phyloP scores from a whole-genome alignment of 2,797 vertebrate genomes.

The Danio jaintianensis region DNA sequence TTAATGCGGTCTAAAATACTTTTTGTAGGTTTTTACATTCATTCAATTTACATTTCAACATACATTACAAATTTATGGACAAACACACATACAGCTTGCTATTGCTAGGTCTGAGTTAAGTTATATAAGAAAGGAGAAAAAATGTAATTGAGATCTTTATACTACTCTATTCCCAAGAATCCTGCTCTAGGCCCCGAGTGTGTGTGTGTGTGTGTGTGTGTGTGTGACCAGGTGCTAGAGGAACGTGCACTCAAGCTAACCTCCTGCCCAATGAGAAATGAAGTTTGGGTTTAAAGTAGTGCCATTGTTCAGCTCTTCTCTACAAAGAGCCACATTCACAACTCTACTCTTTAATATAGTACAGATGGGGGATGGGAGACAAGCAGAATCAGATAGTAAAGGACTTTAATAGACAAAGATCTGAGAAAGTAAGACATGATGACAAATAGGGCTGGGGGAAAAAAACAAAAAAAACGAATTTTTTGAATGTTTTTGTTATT shows the following conservation, averaged over 20 bases:
- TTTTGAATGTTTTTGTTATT: neutral
- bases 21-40: no score
- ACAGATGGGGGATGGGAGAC: slow-evolving; percentile 52
- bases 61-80: no score
- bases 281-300: slow-evolving; percentile 43
- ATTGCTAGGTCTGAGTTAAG: neutral
- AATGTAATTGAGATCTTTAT: neutral
- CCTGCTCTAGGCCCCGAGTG: slow-evolving; percentile 18
- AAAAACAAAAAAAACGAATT: neutral
- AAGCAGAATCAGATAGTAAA: slow-evolving; percentile 6
- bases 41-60: no score
- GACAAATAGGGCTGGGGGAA: neutral
- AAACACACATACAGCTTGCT: neutral
- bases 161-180: slow-evolving; percentile 25
- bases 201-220: slow-evolving; percentile 26
- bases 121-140: no score
- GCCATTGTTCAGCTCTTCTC: slow-evolving; percentile 44
- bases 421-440: neutral
- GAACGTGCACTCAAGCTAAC: slow-evolving; percentile 74
- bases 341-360: slow-evolving; percentile 73
- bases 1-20: no score
- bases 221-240: slow-evolving; percentile 55
- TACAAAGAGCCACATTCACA: slow-evolving; percentile 65
- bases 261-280: slow-evolving; percentile 62
- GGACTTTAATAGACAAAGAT: slow-evolving; percentile 9